Evolutionary conservation across 2,888 invertebrate species (phyloP).

Genomic region (Adelognathus sp.): DNA sequence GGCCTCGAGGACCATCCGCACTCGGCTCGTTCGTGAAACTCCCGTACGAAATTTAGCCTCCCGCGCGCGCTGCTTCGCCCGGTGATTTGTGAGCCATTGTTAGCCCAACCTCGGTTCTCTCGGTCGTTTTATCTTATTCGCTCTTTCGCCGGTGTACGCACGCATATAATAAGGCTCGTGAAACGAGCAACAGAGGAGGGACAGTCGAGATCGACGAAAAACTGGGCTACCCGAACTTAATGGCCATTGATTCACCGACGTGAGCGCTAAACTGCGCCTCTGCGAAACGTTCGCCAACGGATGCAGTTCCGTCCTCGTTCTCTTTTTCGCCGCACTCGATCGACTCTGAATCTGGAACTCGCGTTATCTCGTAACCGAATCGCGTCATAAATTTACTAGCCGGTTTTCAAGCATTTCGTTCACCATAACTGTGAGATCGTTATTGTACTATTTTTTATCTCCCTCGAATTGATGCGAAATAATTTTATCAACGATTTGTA

Average conservation of each 20-base stretch:
- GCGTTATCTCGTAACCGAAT: constrained; percentile 11
- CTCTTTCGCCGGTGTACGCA: constrained; percentile 21
- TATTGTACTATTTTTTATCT: background rate
- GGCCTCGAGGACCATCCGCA: constrained; percentile 12
- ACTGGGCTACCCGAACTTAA: constrained; percentile 72
- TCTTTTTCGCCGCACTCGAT: constrained; percentile 7
- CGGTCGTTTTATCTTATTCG: constrained; percentile 34
- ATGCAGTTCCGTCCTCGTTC: constrained; percentile 5
- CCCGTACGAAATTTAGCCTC: constrained; percentile 73
- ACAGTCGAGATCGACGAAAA: constrained; percentile 61
- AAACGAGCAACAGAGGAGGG: constrained; percentile 30
- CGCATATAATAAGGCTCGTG: background rate
- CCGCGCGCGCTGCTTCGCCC: no score
- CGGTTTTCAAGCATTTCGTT: constrained; percentile 26
- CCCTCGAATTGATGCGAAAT: background rate
- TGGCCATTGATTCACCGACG: constrained; percentile 69
- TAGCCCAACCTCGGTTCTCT: constrained; percentile 63
- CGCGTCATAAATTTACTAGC: constrained; percentile 1
- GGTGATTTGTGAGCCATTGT: constrained; percentile 78
- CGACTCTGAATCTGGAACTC: background rate
- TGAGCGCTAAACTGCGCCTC: constrained; percentile 3
- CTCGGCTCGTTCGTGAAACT: constrained; percentile 49
- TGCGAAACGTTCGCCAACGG: background rate
- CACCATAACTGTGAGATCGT: background rate
- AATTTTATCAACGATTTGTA: background rate